A percentile compares a stretch with the other conserved stretches of the same genome.
phyloP scores from a whole-genome alignment of 1,140 invertebrate species.

The Rhysida immarginata region DNA sequence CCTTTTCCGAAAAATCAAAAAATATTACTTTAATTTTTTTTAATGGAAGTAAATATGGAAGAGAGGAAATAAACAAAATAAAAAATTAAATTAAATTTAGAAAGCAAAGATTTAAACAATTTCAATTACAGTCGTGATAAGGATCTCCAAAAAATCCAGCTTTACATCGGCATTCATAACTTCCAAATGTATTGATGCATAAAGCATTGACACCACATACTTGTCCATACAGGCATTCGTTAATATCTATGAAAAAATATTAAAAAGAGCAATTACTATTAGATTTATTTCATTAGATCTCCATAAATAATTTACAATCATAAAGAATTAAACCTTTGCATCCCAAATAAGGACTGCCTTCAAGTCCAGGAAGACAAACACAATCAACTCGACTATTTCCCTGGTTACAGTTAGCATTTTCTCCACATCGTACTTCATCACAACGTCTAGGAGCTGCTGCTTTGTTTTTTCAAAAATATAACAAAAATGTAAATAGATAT shows the following conservation, averaged over 20 bases:
- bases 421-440: conserved; percentile 42
- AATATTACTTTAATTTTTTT: too few species aligned
- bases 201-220: conserved; percentile 70
- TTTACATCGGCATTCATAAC: conserved; percentile 71
- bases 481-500: not conserved
- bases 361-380: conserved; percentile 58
- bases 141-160: conserved; percentile 69
- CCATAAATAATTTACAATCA: not conserved
- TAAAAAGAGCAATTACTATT: not conserved
- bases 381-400: conserved; percentile 58
- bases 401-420: conserved; percentile 58
- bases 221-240: conserved; percentile 56
- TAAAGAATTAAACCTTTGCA: conserved; percentile 42
- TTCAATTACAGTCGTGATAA: conserved; percentile 24
- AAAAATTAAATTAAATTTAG: too few species aligned
- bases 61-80: not conserved
- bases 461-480: not conserved
- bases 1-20: too few species aligned
- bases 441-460: conserved; percentile 12
- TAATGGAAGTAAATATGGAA: not conserved
- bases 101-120: too few species aligned
- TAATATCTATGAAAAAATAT: conserved; percentile 40
- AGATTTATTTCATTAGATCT: not conserved
- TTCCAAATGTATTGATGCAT: conserved; percentile 72
- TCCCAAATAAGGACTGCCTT: conserved; percentile 69